These are phyloP conservation scores for Tetraneura akinire DNA, from an alignment of 1,140 invertebrate species.

Conservation along the genomic window DNA sequence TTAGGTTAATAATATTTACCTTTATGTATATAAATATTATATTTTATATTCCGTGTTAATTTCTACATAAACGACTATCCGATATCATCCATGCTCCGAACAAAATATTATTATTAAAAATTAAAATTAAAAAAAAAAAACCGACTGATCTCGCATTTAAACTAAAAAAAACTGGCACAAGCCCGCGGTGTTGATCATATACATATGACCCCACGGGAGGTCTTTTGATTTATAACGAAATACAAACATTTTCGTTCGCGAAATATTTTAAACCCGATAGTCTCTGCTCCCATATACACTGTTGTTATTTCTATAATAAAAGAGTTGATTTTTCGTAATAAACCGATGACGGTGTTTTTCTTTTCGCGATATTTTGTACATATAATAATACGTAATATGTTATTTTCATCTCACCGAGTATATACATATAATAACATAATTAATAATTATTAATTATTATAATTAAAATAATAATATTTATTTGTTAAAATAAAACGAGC, in stretches of 20 bases:
- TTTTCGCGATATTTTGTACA: background rate
- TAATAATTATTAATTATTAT: too few relatives aligned
- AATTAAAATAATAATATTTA: too few relatives aligned
- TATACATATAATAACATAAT: too few relatives aligned
- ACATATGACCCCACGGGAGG: too few relatives aligned
- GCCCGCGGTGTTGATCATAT: background rate
- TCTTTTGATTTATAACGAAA: constrained; percentile 19
- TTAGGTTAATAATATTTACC: too few relatives aligned
- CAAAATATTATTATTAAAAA: background rate
- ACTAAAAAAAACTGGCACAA: background rate
- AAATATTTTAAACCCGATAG: background rate
- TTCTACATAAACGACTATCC: too few relatives aligned
- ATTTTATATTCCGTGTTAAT: too few relatives aligned
- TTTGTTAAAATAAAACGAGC: too few relatives aligned
- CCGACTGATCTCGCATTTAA: background rate
- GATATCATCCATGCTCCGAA: too few relatives aligned
- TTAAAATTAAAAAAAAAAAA: background rate
- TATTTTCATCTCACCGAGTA: background rate
- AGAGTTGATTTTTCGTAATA: constrained; percentile 13
- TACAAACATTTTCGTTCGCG: constrained; percentile 18
- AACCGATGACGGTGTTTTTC: constrained; percentile 17
- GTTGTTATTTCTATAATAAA: background rate
- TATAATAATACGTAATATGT: background rate
- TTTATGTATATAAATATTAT: background rate
- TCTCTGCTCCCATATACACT: background rate